Evolutionary conservation across 23 tunicate species (phyloP).

Genomic region (Diplosoma virens): DNA sequence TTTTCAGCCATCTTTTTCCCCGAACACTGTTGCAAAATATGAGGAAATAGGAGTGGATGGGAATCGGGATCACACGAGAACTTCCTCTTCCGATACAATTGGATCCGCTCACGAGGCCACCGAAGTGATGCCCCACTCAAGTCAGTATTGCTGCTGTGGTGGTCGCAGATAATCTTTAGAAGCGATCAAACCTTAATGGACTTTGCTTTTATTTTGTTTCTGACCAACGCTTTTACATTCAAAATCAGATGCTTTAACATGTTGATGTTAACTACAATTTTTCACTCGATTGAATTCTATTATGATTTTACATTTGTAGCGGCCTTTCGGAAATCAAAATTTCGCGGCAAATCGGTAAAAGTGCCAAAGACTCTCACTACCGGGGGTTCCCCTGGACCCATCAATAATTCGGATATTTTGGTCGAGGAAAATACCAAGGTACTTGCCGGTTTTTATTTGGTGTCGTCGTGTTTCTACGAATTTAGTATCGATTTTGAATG

Average conservation of each 20-base stretch:
- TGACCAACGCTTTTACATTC: no score
- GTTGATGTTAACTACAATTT: no score
- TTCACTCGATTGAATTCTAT: no score
- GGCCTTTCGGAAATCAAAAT: not conserved
- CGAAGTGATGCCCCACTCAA: constrained; percentile 40
- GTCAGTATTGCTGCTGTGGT: no score
- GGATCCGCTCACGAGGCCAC: constrained; percentile 72
- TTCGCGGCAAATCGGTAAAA: constrained; percentile 2
- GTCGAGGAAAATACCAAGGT: constrained; percentile 44
- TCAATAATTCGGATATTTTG: constrained; percentile 56
- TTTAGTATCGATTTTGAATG: no score
- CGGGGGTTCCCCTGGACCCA: constrained; percentile 57
- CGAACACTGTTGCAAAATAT: constrained; percentile 14
- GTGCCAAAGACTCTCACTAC: not conserved
- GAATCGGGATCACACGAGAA: constrained; percentile 13
- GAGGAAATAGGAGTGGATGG: constrained; percentile 17
- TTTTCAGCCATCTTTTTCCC: constrained; percentile 45
- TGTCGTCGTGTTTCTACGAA: no score
- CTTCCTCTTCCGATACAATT: constrained; percentile 76
- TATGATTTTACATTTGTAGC: not conserved
- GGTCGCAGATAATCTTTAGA: no score
- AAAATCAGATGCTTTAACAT: no score
- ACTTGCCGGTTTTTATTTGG: no score
- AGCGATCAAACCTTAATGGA: no score
- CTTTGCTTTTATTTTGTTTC: no score